Conservation (phyloP, 2,888 invertebrate species). For the Crepidodera aurea region DNA sequence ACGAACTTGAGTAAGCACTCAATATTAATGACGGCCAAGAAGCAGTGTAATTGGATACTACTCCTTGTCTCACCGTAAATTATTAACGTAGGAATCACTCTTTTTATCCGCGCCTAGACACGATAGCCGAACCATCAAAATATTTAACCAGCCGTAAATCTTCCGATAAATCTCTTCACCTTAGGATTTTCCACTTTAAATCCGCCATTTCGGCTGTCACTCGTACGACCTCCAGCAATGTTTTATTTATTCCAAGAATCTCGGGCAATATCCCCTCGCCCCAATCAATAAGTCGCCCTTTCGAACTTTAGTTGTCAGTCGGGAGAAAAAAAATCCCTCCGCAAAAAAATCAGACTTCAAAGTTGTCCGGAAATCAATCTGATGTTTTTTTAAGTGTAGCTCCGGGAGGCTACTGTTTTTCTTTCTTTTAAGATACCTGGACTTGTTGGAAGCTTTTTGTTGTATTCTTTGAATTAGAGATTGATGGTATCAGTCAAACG, state of each 20-base stretch:
- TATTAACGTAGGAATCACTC: background rate
- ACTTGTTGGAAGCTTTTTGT: too few relatives aligned
- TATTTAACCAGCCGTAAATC: conserved; percentile 33
- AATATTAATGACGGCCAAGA: background rate
- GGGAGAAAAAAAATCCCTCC: conserved; percentile 15
- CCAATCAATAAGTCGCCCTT: conserved; percentile 38
- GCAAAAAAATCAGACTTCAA: conserved; percentile 9
- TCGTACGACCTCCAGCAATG: conserved; percentile 29
- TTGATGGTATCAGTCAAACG: too few relatives aligned
- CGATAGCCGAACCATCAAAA: conserved; percentile 23
- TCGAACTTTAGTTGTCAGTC: conserved; percentile 23
- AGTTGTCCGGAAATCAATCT: conserved; percentile 13
- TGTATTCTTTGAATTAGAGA: too few relatives aligned
- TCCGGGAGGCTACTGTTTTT: background rate
- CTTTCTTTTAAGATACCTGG: too few relatives aligned
- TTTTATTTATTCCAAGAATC: conserved; percentile 39
- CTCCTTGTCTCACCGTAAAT: background rate
- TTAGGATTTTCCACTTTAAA: conserved; percentile 26
- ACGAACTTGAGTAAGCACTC: background rate
- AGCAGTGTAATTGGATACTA: conserved; percentile 1
- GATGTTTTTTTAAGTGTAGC: background rate
- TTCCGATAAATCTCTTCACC: conserved; percentile 12
- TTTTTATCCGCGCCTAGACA: background rate
- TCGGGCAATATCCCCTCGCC: conserved; percentile 27
- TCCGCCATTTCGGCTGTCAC: conserved; percentile 26